A percentile compares a stretch with the other conserved stretches of the same genome.
phyloP scores from a whole-genome alignment of 53 echinoderm and acorn worm species.

The Zoroaster sp. region DNA sequence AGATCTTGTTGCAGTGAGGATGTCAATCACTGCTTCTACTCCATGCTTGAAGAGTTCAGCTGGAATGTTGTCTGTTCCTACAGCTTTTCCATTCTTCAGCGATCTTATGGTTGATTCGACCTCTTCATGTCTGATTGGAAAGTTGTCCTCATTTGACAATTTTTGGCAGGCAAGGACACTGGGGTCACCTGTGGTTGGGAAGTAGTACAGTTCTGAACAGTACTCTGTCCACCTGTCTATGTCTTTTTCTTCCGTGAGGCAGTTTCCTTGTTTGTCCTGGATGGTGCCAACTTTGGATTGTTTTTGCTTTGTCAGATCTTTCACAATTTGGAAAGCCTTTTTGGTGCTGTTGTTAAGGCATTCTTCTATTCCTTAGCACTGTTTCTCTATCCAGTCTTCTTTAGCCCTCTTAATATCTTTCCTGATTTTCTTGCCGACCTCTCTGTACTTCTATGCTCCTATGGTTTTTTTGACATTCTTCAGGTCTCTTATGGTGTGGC shows the following conservation, averaged over 20 bases:
- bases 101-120: conserved; percentile 24
- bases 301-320: too few relatives aligned
- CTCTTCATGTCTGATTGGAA: conserved; percentile 30
- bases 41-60: background rate
- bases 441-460: background rate
- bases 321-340: background rate
- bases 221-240: conserved; percentile 53
- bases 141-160: background rate
- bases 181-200: background rate
- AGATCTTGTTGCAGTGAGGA: conserved; percentile 42
- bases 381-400: conserved; percentile 11
- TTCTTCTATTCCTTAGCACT: background rate
- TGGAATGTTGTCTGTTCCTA: background rate
- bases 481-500: conserved; percentile 31
- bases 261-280: background rate
- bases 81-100: conserved; percentile 17
- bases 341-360: background rate
- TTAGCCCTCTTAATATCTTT: too few relatives aligned
- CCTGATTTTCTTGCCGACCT: conserved; percentile 13
- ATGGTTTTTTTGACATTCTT: background rate
- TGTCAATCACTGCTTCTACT: background rate
- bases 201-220: conserved; percentile 36
- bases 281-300: too few relatives aligned
- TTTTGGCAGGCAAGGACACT: background rate
- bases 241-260: background rate